A percentile compares a stretch with the other conserved stretches of the same genome.
Evolutionary conservation across 2,113 vertebrate species (phyloP).

Genomic region (Chionomys nivalis): DNA sequence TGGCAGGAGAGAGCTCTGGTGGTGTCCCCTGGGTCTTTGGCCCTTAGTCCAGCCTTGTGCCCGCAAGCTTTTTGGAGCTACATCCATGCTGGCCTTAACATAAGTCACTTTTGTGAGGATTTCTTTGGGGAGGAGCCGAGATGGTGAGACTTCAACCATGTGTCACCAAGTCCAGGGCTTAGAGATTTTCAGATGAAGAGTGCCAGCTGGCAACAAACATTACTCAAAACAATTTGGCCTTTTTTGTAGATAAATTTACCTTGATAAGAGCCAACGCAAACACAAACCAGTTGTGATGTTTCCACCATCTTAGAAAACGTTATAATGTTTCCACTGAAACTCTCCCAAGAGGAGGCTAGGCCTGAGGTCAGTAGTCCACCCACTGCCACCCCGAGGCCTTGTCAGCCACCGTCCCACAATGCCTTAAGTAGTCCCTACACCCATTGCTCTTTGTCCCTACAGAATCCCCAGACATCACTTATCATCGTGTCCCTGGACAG

Average conservation of each 20-base stretch:
- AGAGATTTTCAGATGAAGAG: neutral
- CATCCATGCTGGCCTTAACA: rapidly evolving
- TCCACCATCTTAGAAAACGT: neutral
- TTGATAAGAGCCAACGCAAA: neutral
- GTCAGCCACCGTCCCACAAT: neutral
- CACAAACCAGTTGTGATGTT: rapidly evolving
- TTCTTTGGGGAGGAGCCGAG: neutral
- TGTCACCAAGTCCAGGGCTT: neutral
- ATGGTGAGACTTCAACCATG: too few relatives aligned
- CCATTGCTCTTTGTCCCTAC: neutral
- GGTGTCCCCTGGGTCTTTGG: neutral
- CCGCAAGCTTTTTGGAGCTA: neutral
- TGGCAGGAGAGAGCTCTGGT: neutral
- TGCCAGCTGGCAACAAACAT: neutral
- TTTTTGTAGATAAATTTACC: neutral
- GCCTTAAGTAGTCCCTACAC: neutral
- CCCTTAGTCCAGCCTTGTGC: neutral
- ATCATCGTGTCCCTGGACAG: too few relatives aligned
- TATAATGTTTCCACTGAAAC: too few relatives aligned
- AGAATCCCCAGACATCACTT: neutral
- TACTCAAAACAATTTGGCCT: neutral
- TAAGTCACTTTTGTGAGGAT: neutral
- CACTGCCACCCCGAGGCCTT: neutral
- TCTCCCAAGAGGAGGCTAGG: neutral
- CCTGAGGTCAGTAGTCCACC: too few relatives aligned